These are phyloP conservation scores for Pterostichus niger DNA, from an alignment of 2,888 invertebrate genomes.

Conservation along the genomic window DNA sequence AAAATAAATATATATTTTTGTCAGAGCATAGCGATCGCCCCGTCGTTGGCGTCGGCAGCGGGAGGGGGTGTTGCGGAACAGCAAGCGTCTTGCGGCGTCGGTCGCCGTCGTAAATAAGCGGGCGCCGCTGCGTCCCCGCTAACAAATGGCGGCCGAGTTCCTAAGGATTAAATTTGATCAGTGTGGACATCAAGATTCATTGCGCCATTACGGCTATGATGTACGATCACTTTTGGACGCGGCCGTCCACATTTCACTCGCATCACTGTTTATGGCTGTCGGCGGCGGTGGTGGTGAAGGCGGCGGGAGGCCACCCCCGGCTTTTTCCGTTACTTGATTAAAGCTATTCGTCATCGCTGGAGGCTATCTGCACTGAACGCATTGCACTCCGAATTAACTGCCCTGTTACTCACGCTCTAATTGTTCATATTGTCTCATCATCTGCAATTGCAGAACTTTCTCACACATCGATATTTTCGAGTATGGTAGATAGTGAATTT, in stretches of 20 bases:
- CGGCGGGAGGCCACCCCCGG: background rate
- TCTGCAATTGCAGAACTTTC: too few relatives aligned
- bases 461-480: too few relatives aligned
- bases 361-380: background rate
- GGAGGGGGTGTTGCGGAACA: too few relatives aligned
- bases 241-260: constrained; percentile 68
- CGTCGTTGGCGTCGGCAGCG: too few relatives aligned
- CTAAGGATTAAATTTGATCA: constrained; percentile 79
- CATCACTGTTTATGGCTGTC: constrained; percentile 56
- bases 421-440: too few relatives aligned
- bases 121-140: constrained; percentile 61
- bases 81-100: constrained; percentile 43
- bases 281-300: background rate
- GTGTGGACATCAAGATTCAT: constrained; percentile 78
- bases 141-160: constrained; percentile 74
- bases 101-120: constrained; percentile 54
- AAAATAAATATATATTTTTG: too few relatives aligned
- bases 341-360: constrained; percentile 59
- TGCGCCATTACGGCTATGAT: constrained; percentile 78
- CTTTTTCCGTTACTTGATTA: constrained; percentile 65
- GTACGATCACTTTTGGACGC: constrained; percentile 77
- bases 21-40: too few relatives aligned
- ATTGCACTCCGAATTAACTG: background rate
- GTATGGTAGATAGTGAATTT: too few relatives aligned
- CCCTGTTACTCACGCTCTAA: too few relatives aligned